A percentile compares a stretch with the other conserved stretches of the same genome.
These are phyloP conservation scores for Cheilosia grossa DNA, from an alignment of 2,888 invertebrate species.

Conservation along the genomic window DNA sequence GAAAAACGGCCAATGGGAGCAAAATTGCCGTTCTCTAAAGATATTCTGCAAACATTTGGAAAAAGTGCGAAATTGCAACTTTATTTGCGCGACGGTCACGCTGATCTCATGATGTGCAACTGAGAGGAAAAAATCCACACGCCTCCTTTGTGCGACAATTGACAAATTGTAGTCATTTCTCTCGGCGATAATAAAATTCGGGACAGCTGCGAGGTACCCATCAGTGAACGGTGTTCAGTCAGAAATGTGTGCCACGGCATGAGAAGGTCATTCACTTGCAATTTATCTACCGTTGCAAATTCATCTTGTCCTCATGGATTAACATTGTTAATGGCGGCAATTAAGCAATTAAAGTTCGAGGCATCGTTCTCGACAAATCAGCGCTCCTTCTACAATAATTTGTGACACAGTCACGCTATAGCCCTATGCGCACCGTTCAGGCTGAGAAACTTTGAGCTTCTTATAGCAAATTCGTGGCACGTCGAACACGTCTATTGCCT, in stretches of 20 bases:
- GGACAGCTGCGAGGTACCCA: conserved; percentile 27
- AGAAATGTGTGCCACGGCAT: neutral
- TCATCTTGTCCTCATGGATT: conserved; percentile 33
- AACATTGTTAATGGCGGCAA: conserved; percentile 61
- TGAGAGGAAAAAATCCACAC: neutral
- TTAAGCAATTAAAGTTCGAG: conserved; percentile 65
- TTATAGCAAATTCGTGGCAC: conserved; percentile 15
- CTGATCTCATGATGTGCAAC: neutral
- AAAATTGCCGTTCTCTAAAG: no score
- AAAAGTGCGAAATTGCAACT: no score
- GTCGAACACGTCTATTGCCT: neutral
- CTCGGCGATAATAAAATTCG: conserved; percentile 10
- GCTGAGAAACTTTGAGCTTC: neutral
- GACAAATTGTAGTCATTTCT: conserved; percentile 42
- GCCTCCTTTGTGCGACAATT: conserved; percentile 6
- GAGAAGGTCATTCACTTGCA: conserved; percentile 63
- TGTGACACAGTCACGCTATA: conserved; percentile 36
- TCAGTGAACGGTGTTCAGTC: neutral
- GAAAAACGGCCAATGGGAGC: no score
- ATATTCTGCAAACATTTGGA: no score
- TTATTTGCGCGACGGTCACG: no score
- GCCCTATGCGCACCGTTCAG: no score
- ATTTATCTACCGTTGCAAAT: conserved; percentile 45
- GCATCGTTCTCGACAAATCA: conserved; percentile 48
- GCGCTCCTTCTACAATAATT: conserved; percentile 28